Base-by-base conservation (phyloP, 2,888 invertebrate species). In the Drosophila atripex region DNA sequence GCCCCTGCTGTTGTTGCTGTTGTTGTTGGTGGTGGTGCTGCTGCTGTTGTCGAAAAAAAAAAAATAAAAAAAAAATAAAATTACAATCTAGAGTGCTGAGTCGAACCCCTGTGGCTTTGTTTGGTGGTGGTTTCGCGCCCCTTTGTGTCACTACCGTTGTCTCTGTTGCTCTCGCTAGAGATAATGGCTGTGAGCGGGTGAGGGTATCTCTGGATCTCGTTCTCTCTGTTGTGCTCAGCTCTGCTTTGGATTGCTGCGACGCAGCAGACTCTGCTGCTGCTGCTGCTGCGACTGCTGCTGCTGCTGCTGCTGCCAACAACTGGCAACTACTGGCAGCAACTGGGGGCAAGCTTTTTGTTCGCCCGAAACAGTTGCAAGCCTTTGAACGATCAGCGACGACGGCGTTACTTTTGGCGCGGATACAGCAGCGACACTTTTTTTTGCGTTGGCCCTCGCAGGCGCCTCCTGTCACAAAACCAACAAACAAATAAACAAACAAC, bases 321-420 rank as follows among this genome's bases (percentile, higher is more conserved):
- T n/a, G n/a, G n/a, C n/a, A n/a, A n/a, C n/a, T 60, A 16, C 43
- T 16, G 39, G 16, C 41, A 41, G 18, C 21, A 43, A 43, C 41
- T 41, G 41, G 43, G 43, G 39, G 39, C 86, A 84, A 90, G 90
- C 90, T 90, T 90, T 89, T 90, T 89, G 88, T 88, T 82, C 80
- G 80, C 79, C 75, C 77, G 87, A 89, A 90, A 90, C 90, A 90
- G 90, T 90, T 90, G 90, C 89, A 88, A 90, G 90, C 86, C 89
- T 89, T 89, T 88, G 87, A 89, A 90, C 90, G 90, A 89, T 87
- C 90, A 89, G 89, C 89, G 86, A 89, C 90, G 89, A 89, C 90
- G 89, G 82, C 80, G 88, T 80, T 76, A 75, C 85, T 84, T 84
- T 89, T 88, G 80, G 89, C 89, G 90, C 90, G 90, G 90, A 90